These are phyloP conservation scores for Cassiopea xamachana DNA, from an alignment of 30 jellyfish, hydroid and myxozoan genomes.

Conservation along the genomic window DNA sequence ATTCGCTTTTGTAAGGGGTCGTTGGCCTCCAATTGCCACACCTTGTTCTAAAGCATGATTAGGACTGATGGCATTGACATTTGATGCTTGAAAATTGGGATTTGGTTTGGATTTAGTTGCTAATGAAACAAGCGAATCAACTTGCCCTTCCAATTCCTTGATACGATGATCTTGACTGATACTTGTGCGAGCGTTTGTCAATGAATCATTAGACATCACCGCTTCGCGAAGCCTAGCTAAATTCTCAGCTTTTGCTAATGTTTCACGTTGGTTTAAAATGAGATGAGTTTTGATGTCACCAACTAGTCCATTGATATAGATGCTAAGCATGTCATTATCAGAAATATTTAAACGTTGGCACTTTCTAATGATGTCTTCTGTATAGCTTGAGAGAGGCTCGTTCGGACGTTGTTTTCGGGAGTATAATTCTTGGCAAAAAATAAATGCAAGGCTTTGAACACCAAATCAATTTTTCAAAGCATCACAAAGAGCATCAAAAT, in stretches of 20 bases:
- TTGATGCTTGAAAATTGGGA: not conserved
- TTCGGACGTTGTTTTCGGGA: slow-evolving; percentile 28
- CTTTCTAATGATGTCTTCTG: slow-evolving; percentile 25
- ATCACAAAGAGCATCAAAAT: not conserved
- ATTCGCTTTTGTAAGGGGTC: not conserved
- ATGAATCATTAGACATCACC: slow-evolving; percentile 3
- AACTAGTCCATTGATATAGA: slow-evolving; percentile 5
- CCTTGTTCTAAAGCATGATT: not conserved
- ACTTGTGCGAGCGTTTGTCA: not conserved
- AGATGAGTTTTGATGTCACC: slow-evolving; percentile 17
- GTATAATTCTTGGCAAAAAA: slow-evolving; percentile 36
- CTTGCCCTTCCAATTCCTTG: slow-evolving; percentile 4
- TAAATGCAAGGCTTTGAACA: slow-evolving; percentile 1
- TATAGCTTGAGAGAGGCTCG: slow-evolving; percentile 22
- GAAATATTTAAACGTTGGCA: not conserved
- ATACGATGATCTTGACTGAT: slow-evolving; percentile 13
- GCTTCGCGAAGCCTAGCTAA: slow-evolving; percentile 32
- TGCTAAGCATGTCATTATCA: slow-evolving; percentile 36
- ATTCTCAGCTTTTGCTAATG: slow-evolving; percentile 35
- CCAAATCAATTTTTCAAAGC: slow-evolving; percentile 35
- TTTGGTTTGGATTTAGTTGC: slow-evolving; percentile 11
- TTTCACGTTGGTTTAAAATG: slow-evolving; percentile 23
- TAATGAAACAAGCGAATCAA: slow-evolving; percentile 7
- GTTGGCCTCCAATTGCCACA: not conserved
- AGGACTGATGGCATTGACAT: not conserved